These are phyloP conservation scores for Epinephelus fuscoguttatus DNA, from an alignment of 2,113 vertebrate genomes.

Conservation along the genomic window DNA sequence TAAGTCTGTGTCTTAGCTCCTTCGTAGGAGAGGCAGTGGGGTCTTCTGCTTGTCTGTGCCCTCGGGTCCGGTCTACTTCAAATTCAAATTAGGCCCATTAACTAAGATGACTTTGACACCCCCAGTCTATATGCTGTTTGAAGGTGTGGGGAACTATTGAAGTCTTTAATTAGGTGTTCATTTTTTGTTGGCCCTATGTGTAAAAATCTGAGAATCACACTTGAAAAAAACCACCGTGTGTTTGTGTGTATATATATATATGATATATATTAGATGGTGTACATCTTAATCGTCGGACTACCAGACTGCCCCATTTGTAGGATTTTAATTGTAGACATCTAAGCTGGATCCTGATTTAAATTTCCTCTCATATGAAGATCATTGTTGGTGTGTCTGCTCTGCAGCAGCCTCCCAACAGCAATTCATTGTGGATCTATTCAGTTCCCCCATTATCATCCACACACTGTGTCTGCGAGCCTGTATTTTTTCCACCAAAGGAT, in stretches of 20 bases:
- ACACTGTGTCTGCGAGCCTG: constrained; percentile 51
- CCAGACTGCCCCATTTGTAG: not conserved
- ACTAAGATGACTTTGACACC: no score
- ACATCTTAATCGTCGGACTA: not conserved
- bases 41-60: no score
- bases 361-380: constrained; percentile 11
- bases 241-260: not conserved
- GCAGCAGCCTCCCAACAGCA: constrained; percentile 38
- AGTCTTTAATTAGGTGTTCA: not conserved
- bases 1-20: no score
- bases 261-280: not conserved
- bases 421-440: constrained; percentile 49
- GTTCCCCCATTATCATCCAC: constrained; percentile 50
- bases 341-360: not conserved
- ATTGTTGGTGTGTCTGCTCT: constrained; percentile 23
- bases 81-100: no score
- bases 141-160: not conserved
- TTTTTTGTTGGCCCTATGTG: not conserved
- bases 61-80: no score
- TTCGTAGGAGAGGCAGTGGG: no score
- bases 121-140: not conserved
- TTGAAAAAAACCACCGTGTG: no score
- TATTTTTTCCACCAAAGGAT: constrained; percentile 58
- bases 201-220: not conserved
- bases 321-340: not conserved